These are phyloP conservation scores for Manis crassicaudata DNA, from an alignment of 2,797 vertebrate species.

Conservation along the genomic window DNA sequence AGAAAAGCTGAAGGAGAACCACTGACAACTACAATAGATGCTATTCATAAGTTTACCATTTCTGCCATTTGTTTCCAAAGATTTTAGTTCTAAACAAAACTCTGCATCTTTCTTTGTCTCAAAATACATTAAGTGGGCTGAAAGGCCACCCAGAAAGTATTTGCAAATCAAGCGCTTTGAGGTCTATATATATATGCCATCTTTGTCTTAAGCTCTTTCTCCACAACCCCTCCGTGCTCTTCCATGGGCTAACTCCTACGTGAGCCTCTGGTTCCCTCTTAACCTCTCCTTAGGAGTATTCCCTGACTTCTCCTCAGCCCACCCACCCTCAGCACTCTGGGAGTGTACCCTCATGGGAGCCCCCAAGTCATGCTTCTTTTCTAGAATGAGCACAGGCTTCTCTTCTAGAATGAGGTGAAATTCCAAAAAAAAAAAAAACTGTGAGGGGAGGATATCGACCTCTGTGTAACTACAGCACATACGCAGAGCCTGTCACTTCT, in stretches of 20 bases:
- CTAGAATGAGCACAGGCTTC: not conserved
- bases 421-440: not conserved
- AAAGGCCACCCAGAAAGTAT: not conserved
- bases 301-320: not conserved
- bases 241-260: not conserved
- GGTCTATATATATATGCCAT: not conserved
- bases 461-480: not conserved
- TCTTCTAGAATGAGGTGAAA: not conserved
- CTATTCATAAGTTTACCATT: not conserved
- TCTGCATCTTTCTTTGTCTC: not conserved
- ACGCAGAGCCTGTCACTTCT: not conserved
- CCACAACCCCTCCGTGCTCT: not conserved
- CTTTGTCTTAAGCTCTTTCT: not conserved
- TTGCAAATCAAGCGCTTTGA: not conserved
- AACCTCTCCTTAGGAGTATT: not conserved
- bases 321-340: not conserved
- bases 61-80: not conserved
- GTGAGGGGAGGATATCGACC: not conserved
- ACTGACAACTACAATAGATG: not conserved
- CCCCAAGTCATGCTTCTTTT: not conserved
- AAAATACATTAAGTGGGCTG: not conserved
- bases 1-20: not conserved
- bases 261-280: not conserved
- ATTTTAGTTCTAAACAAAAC: conserved; percentile 30
- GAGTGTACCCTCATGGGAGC: not conserved